Evolutionary conservation across 2,113 vertebrate species (phyloP).

Genomic region (Tetrax tetrax): DNA sequence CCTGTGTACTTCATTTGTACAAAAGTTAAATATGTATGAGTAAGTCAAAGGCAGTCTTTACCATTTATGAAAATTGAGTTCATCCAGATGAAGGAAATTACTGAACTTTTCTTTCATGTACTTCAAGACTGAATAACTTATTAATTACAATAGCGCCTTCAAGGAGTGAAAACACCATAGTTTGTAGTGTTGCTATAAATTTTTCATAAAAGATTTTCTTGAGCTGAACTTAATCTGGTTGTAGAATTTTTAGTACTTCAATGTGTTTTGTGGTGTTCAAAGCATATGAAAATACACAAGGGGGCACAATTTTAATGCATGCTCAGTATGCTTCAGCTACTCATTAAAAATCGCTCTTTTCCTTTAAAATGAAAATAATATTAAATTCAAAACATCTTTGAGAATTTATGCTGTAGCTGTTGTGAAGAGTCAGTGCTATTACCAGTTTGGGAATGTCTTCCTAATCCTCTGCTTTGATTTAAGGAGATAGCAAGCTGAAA

Average conservation of each 20-base stretch:
- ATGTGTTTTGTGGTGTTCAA: conserved; percentile 19
- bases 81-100: not conserved
- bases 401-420: not conserved
- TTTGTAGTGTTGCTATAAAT: not conserved
- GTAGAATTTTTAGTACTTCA: not conserved
- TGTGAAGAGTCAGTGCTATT: not conserved
- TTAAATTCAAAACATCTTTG: not conserved
- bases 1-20: not conserved
- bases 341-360: conserved; percentile 1
- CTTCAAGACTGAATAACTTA: conserved; percentile 13
- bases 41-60: not conserved
- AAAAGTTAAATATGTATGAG: not conserved
- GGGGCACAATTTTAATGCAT: conserved; percentile 42
- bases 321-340: not conserved
- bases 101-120: conserved; percentile 25
- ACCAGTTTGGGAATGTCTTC: not conserved
- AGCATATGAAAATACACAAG: conserved; percentile 52
- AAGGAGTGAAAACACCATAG: not conserved
- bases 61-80: not conserved
- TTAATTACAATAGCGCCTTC: conserved; percentile 26
- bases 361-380: not conserved
- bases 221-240: not conserved
- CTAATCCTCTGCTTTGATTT: not conserved
- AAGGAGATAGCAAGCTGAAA: not conserved
- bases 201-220: conserved; percentile 33